Base-by-base conservation (phyloP, 2,113 vertebrate species). In the Tautogolabrus adspersus region DNA sequence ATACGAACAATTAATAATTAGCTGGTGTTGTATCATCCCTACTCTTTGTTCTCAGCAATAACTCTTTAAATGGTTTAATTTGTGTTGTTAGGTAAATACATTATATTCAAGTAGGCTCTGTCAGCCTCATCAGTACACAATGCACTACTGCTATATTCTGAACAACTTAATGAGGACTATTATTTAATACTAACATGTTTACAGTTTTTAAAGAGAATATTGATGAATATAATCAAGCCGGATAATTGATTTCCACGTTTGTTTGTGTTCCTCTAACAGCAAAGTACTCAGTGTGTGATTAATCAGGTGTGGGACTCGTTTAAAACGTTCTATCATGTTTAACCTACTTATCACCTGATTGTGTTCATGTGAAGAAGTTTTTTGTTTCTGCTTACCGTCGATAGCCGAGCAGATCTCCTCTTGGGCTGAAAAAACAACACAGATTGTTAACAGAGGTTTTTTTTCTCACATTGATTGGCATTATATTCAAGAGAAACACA, bases 391-490 rank as follows among this genome's bases (percentile, higher is more conserved):
- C 97, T 96, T 94, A 99, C 97, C 92, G 96, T 95, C 12, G 95
- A 97, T 94, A 98, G 94, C 92, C 97, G 94, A 61, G 96, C 95
- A 26, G 97, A 99, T 95, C 96, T 96, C 95, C 97, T 98, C 94
- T 96, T 94, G 92, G 97, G 97, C 97, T 99, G 92, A 38, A 88
- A 89, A 72, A 79, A 70, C 58, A 79, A 60, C 30, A 34, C 30
- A 87, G 15, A 86, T 3, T 0, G 60, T 75, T 73, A 76, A 70
- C 21, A 73, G 1, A 0, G 11, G 4, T 34, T 34, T 23, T 76
- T 81, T 8, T 37, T 46, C 21, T 30, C 18, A 72, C 40, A 60
- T 47, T 42, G 23, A 81, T 16, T 44, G 21, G 8, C n/a, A 19
- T n/a, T 34, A 19, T 18, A 30, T 59, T 46, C 30, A 52, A n/a